Base-by-base conservation (phyloP, 1,140 invertebrate genomes). In the Aphaenogaster rudis region DNA sequence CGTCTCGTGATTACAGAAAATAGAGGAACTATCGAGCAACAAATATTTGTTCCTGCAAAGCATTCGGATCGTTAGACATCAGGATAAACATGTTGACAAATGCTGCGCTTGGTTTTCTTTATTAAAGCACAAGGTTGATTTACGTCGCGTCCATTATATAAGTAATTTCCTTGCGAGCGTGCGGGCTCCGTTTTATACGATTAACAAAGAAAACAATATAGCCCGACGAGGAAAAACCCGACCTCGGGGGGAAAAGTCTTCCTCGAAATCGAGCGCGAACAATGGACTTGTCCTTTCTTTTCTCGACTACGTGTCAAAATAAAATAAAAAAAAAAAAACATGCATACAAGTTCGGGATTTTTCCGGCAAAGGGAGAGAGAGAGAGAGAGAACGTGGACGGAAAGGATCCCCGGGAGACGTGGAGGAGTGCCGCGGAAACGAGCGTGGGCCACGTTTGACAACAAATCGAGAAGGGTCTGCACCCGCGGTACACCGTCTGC, bases 401-500 rank as follows among this genome's bases (percentile, higher is more conserved):
- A 5, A 17, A 8, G 6, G 13, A 48, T 0, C 21, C 15, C 9
- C 36, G 6, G 9, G n/a, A 50, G 21, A 36, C 21, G 28, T 2
- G 1, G 7, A n/a, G 8, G 54, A 57, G 21, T 21, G 48, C 3
- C 15, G 36, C n/a, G 5, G 11, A 74, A 21, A 61, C 33, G 69
- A 39, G n/a, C n/a, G 13, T 17, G 8, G 28, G n/a, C n/a, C 7
- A 6, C 42, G 21, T 42, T 57, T 74, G 69, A 74, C 80, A 84
- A 84, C 42, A 84, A 84, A 74, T 48, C 80, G 13, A 17, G 6
- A 1, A n/a, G 9, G 8, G 13, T 8, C 21, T 28, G 39, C 13
- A 17, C 21, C 28, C 28, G 36, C 39, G 54, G 28, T 76, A 76
- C 72, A 76, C 72, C 39, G 17, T 42, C 11, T 61, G 36, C 78